Percentiles rank a stretch among this genome's conserved stretches.
Conservation (phyloP, 1,140 invertebrate genomes). For the Penaeus indicus region DNA sequence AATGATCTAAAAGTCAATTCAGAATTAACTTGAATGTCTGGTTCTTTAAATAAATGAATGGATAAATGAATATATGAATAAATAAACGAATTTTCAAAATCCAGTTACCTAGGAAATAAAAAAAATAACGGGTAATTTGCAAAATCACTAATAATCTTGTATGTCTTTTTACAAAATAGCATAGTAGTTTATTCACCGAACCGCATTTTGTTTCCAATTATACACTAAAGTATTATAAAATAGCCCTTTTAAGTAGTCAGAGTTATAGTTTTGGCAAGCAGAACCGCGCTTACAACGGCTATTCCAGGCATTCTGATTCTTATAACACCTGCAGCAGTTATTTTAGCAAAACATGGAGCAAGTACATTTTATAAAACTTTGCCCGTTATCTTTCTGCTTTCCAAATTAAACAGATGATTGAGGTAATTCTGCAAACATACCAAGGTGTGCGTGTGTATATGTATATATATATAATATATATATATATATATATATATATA, state of each 20-base stretch:
- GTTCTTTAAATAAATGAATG: no score
- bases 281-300: constrained; percentile 37
- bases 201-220: background rate
- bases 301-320: constrained; percentile 28
- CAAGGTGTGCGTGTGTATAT: no score
- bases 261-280: constrained; percentile 3
- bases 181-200: background rate
- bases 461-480: no score
- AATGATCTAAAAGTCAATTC: no score
- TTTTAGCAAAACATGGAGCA: constrained; percentile 9
- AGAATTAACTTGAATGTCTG: no score
- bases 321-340: constrained; percentile 24
- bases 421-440: no score
- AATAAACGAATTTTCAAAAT: background rate
- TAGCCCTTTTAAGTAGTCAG: background rate
- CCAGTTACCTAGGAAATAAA: background rate
- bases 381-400: background rate
- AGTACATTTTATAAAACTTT: constrained; percentile 7
- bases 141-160: constrained; percentile 6
- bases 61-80: no score
- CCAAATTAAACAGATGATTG: no score
- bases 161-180: background rate
- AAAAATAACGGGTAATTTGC: background rate
- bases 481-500: no score
- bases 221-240: background rate